Evolutionary conservation across 2,888 invertebrate genomes (phyloP).

Genomic region (Lithophane socia): DNA sequence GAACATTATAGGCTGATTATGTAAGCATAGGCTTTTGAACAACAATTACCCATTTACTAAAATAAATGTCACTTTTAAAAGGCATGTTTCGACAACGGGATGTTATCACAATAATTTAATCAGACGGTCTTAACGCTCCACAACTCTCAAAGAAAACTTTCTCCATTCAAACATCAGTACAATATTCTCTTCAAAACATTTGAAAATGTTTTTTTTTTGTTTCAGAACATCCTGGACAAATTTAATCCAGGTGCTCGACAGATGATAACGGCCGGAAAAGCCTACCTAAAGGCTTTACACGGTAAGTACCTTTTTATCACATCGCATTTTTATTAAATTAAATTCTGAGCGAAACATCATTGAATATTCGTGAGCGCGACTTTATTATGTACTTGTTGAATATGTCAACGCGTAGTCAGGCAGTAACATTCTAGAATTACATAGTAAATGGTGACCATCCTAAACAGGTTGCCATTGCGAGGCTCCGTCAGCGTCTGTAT

Average conservation of each 20-base stretch:
- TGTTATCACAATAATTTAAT: neutral
- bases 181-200: conserved; percentile 20
- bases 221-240: conserved; percentile 98
- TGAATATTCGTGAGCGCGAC: conserved; percentile 29
- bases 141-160: conserved; percentile 30
- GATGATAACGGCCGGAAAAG: conserved; percentile 98
- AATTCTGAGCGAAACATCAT: conserved; percentile 49
- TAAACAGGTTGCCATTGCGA: conserved; percentile 47
- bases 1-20: too few species aligned
- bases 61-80: neutral
- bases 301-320: conserved; percentile 91
- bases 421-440: conserved; percentile 28
- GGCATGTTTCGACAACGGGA: neutral
- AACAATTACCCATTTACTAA: neutral
- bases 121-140: neutral
- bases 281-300: conserved; percentile 98
- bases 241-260: conserved; percentile 98
- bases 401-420: conserved; percentile 11
- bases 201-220: conserved; percentile 80
- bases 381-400: conserved; percentile 39
- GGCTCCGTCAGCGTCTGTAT: conserved; percentile 19
- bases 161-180: conserved; percentile 26
- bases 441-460: conserved; percentile 27
- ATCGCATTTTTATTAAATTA: conserved; percentile 51
- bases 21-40: too few species aligned